A percentile compares a stretch with the other conserved stretches of the same genome.
These are phyloP conservation scores for Azorinus chamasolen DNA, from an alignment of 2,888 invertebrate genomes.

Conservation along the genomic window DNA sequence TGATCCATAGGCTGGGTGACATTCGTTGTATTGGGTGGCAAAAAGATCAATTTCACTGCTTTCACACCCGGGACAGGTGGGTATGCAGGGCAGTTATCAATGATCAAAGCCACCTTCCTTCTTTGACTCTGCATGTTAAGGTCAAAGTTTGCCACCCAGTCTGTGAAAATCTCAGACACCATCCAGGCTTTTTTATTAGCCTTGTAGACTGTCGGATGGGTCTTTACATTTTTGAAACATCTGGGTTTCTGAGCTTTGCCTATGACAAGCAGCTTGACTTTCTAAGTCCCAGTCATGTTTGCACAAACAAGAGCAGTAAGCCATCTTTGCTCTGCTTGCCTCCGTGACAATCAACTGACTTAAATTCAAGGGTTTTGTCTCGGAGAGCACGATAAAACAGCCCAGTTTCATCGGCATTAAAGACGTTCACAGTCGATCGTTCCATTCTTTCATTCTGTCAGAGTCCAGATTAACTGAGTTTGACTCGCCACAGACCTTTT, in stretches of 20 bases:
- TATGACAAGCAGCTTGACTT: slow-evolving; percentile 56
- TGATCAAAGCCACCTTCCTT: slow-evolving; percentile 50
- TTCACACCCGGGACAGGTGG: slow-evolving; percentile 52
- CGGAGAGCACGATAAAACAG: slow-evolving; percentile 58
- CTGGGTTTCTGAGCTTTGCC: slow-evolving; percentile 57
- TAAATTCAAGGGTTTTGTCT: slow-evolving; percentile 44
- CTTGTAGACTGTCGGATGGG: slow-evolving; percentile 54
- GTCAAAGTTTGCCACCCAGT: slow-evolving; percentile 62
- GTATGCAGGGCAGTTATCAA: slow-evolving; percentile 71
- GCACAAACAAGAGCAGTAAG: slow-evolving; percentile 49
- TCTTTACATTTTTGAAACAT: slow-evolving; percentile 61
- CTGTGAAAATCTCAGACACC: slow-evolving; percentile 57
- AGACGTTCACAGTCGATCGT: slow-evolving; percentile 48
- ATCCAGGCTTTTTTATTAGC: slow-evolving; percentile 61
- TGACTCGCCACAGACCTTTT: slow-evolving; percentile 43
- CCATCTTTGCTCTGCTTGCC: slow-evolving; percentile 54
- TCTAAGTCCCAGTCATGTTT: slow-evolving; percentile 61
- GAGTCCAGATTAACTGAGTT: slow-evolving; percentile 15
- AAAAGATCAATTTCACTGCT: slow-evolving; percentile 60
- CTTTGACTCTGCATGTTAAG: slow-evolving; percentile 31
- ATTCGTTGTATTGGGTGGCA: slow-evolving; percentile 69
- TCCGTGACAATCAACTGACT: slow-evolving; percentile 49
- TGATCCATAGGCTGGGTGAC: slow-evolving; percentile 72
- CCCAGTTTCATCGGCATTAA: slow-evolving; percentile 65
- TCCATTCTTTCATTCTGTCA: slow-evolving; percentile 12